A percentile compares a stretch with the other conserved stretches of the same genome.
These are phyloP conservation scores for Mastigias papua DNA, from an alignment of 30 jellyfish, hydroid and myxozoan species.

Conservation along the genomic window DNA sequence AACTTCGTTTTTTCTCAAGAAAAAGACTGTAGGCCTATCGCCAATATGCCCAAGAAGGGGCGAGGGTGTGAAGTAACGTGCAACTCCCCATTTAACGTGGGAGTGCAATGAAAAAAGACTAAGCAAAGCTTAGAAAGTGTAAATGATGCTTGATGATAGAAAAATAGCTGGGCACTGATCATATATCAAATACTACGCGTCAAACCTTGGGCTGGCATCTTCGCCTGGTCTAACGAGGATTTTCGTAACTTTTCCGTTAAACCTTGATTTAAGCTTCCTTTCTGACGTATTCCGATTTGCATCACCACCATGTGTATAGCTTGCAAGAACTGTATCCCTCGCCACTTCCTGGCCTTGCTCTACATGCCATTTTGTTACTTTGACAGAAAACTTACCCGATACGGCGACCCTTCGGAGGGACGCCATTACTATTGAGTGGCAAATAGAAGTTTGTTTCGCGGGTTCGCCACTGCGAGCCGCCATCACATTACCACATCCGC, in stretches of 20 bases:
- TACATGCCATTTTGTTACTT: constrained; percentile 88
- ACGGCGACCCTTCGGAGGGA: constrained; percentile 77
- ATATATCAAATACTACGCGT: no score
- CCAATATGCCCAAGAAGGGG: no score
- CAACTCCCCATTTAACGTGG: no score
- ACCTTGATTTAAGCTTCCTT: constrained; percentile 88
- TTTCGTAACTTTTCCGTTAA: constrained; percentile 78
- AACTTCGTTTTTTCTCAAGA: no score
- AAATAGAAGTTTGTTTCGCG: constrained; percentile 36
- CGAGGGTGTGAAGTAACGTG: no score
- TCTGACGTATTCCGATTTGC: constrained; percentile 44
- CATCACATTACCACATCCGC: constrained; percentile 12
- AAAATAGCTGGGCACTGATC: no score
- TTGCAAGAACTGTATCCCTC: constrained; percentile 81
- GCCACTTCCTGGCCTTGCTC: constrained; percentile 76
- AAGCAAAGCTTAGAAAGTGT: no score
- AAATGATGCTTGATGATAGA: no score
- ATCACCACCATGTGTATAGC: constrained; percentile 54
- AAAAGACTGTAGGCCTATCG: no score
- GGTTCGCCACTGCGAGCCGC: constrained; percentile 32
- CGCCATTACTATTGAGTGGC: constrained; percentile 59
- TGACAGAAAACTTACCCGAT: constrained; percentile 71
- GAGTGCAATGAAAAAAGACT: no score
- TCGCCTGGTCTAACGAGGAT: constrained; percentile 72
- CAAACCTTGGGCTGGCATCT: constrained; percentile 83